Evolutionary conservation across 2,113 vertebrate species (phyloP), one percentile per base, ranked within the genome.

Genomic region (Acanthisitta chloris): DNA sequence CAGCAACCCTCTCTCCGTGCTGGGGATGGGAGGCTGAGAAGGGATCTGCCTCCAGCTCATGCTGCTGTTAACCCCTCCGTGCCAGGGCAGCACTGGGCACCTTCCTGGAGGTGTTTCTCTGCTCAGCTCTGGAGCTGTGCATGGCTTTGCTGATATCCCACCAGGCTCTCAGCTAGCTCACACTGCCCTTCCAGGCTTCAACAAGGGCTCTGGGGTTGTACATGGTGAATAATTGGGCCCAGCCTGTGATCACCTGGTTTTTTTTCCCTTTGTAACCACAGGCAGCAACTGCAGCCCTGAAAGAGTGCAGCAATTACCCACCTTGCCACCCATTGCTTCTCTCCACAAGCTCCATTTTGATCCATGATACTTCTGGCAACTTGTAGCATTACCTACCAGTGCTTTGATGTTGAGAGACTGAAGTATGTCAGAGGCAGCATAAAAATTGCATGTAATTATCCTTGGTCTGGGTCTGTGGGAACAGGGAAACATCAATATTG

Each of bases 401-500:
- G 36, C 94, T 97, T 95, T 95, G 92, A 92, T 95, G 90, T 89
- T 90, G 58, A 31, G 70, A 61, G 92, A 52, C 91, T 81, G 93
- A 86, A 93, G 86, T 55, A 29, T 95, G 95, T 96, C 31, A 6
- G 92, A 88, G 87, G 88, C 86, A 70, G 79, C 94, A 91, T 96
- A 71, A 96, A 97, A 97, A 93, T 86, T 95, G 94, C 85, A 91
- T 93, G 96, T 65, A 81, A 95, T 97, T 96, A 92, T 93, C 92
- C 90, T 81, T 83, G 94, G 92, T 77, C 92, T 95, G 90, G 59
- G 59, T 94, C 92, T 92, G 40, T 77, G 87, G 85, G 95, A 94
- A 74, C 87, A 94, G 91, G 88, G 55, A 85, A 93, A 34, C 94
- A 96, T 97, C 95, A 94, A 96, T 97, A 97, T 94, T 97, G 95